Evolutionary conservation across 2,797 vertebrate species (phyloP).

Genomic region (Australoheros facetus): DNA sequence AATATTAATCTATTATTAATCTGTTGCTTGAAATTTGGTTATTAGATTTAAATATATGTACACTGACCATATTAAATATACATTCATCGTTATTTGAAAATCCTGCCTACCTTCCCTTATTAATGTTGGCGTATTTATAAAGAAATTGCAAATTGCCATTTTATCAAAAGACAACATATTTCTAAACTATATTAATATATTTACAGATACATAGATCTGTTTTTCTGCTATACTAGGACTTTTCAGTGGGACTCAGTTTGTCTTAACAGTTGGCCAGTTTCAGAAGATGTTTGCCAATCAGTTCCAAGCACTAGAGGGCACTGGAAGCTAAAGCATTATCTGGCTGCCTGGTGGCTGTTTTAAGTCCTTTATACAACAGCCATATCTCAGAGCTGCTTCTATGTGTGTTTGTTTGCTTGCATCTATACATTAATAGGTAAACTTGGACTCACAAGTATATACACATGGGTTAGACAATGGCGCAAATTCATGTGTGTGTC

Average conservation of each 20-base stretch:
- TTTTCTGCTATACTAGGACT: background rate
- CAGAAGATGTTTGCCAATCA: constrained; percentile 25
- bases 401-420: constrained; percentile 51
- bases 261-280: constrained; percentile 28
- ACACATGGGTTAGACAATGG: constrained; percentile 47
- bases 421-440: constrained; percentile 63
- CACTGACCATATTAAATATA: background rate
- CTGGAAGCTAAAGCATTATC: constrained; percentile 74
- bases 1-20: background rate
- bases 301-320: constrained; percentile 80
- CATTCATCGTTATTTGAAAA: background rate
- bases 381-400: constrained; percentile 44
- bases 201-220: background rate
- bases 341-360: constrained; percentile 25
- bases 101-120: background rate
- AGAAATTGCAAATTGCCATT: background rate
- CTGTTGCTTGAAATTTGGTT: background rate
- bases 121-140: background rate
- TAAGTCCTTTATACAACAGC: constrained; percentile 42
- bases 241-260: constrained; percentile 17
- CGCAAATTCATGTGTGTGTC: constrained; percentile 62
- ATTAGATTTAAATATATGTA: background rate
- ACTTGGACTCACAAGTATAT: constrained; percentile 51
- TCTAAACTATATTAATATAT: background rate
- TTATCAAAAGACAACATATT: background rate